Conservation (phyloP, 92 coral and sea anemone genomes). For the Porites rus region DNA sequence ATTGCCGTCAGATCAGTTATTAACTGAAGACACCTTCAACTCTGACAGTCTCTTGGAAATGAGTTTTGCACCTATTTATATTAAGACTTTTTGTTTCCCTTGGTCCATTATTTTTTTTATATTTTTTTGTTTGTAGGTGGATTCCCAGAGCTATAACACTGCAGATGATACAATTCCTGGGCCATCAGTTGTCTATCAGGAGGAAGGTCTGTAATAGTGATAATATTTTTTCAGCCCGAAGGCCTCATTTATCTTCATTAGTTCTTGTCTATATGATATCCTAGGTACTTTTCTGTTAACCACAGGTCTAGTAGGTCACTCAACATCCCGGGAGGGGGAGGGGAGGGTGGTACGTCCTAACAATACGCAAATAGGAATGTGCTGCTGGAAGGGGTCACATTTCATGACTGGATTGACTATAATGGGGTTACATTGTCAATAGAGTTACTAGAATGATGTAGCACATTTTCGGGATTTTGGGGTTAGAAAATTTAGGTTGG, state of each 20-base stretch:
- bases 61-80: not conserved
- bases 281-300: no score
- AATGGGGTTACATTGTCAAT: no score
- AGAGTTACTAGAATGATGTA: no score
- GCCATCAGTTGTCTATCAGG: conserved; percentile 85
- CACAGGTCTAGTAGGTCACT: no score
- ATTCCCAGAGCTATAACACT: conserved; percentile 76
- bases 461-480: no score
- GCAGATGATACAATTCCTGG: conserved; percentile 72
- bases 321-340: no score
- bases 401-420: no score
- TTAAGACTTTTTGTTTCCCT: not conserved
- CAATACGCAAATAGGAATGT: no score
- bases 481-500: no score
- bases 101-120: not conserved
- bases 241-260: not conserved
- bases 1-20: conserved; percentile 97
- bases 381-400: no score
- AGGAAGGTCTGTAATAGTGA: conserved; percentile 75
- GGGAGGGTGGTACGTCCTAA: no score
- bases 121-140: conserved; percentile 56
- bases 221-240: not conserved
- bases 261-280: no score
- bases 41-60: conserved; percentile 41
- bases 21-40: conserved; percentile 59